Conservation (phyloP, 1,140 invertebrate species). For the Euura lappo region DNA sequence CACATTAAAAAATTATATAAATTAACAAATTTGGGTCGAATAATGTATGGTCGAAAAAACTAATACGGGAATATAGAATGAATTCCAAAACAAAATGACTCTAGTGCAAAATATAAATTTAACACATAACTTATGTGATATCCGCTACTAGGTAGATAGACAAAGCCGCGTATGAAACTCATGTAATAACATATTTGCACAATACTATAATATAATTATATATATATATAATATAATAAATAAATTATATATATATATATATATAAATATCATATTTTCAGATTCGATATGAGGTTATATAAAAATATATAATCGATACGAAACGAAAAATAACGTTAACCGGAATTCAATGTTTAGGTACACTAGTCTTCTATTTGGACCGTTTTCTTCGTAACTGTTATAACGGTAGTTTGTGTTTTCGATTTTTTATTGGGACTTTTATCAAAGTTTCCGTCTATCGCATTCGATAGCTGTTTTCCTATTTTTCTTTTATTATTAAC, state of each 20-base stretch:
- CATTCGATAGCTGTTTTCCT: not conserved
- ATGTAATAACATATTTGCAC: not conserved
- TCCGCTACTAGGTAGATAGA: not conserved
- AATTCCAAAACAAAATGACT: not conserved
- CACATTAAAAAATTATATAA: not conserved
- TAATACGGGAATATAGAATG: not conserved
- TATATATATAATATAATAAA: too few species aligned
- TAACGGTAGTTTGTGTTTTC: not conserved
- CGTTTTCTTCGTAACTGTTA: not conserved
- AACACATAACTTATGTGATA: not conserved
- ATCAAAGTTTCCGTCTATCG: not conserved
- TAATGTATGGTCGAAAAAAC: not conserved
- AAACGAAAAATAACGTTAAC: not conserved
- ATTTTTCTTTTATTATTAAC: not conserved
- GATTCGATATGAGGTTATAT: slow-evolving; percentile 2
- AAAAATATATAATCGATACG: not conserved
- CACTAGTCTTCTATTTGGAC: not conserved
- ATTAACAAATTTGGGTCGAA: not conserved
- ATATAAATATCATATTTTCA: not conserved
- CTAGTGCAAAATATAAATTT: not conserved
- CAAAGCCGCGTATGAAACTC: not conserved
- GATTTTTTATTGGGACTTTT: not conserved
- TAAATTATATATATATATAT: too few species aligned
- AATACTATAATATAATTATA: too few species aligned
- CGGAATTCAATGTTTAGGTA: not conserved